Evolutionary conservation across 2,888 invertebrate species (phyloP), one percentile per base, ranked within the genome.

Genomic region (Ariolimax columbianus): DNA sequence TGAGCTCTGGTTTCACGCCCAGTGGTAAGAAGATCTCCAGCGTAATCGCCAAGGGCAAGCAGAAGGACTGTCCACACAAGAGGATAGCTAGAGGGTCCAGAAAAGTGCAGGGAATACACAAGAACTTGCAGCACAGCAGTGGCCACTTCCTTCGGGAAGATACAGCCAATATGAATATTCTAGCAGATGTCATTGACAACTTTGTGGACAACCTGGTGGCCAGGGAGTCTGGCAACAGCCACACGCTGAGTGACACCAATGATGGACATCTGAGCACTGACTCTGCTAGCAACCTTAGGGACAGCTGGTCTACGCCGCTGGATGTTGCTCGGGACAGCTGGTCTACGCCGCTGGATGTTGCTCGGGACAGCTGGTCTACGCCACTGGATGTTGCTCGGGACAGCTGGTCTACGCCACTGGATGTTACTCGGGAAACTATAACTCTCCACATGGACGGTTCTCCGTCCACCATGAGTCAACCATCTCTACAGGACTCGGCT

Each of bases 81-180:
- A 88, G 63, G 86, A 79, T 38, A 66, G 77, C 30, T 43, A 86
- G 36, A 68, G n/a, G n/a, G n/a, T 82, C 19, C 38, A 77, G 55
- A 82, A 87, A 26, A 88, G 88, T 86, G 87, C 89, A 80, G 90
- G 90, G 79, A 88, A 89, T 66, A 47, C 40, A 63, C 23, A 80
- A 79, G 36, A 55, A 78, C 11, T 19, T 70, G 11, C 80, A 80
- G 47, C 80, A 51, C 73, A 79, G 36, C 33, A 63, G 40, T 30
- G 75, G 63, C 14, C 82, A 23, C 55, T 80, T 47, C 73, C 55
- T 55, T 7, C 38, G 82, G 33, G 77, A 85, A 30, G 77, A 70
- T 68, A 68, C 77, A 23, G 78, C 63, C 2, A 85, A 33, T 51
- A 77, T 85, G 68, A 82, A 75, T 70, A 77, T 85, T 36, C 47